Evolutionary conservation across 2,888 invertebrate genomes (phyloP), one percentile per base, ranked within the genome.

Genomic region (Caenorhabditis angaria): DNA sequence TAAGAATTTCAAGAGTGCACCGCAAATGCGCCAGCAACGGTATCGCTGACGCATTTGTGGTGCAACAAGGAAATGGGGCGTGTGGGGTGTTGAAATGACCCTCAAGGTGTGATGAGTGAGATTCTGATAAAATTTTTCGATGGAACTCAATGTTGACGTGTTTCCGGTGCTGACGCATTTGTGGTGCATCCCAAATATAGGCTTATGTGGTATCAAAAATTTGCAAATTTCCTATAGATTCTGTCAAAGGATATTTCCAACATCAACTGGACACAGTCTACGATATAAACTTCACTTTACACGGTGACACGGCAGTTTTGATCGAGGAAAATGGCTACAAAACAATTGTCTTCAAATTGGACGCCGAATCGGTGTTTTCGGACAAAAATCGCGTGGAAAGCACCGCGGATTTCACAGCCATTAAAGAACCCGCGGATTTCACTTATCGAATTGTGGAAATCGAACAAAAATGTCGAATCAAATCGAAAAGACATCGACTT

Each of bases 401-500:
- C 2, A 59, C 54, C 5, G 68, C 68, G 4, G 53, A 41, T 1
- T 59, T 68, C 28, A 68, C 68, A 6, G 68, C 68, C 10, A 58
- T 55, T 20, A 63, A 54, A 24, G 27, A 54, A 27, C 25, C 25
- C 5, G 25, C 54, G 12, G 54, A 54, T 27, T 22, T 27, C 18
- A 54, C 14, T 5, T 54, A 24, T 27, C 54, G 54, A 5, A 24
- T 27, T 14, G 18, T 54, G 10, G 8, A 61, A 53, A 61, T 70
- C 29, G 29, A 57, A 20, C 61, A 65, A 48, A 28, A 25, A n/a
- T 70, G 70, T 53, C 65, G 70, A 28, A 48, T 61, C 14, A 60
- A 61, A 20, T 41, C 55, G 20, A 65, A 70, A 41, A 35, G 64
- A 58, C 65, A 65, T 53, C 70, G 65, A 51, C 56, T 70, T 35